Base-by-base conservation (phyloP, 2,797 vertebrate genomes). In the Momotus momota region DNA sequence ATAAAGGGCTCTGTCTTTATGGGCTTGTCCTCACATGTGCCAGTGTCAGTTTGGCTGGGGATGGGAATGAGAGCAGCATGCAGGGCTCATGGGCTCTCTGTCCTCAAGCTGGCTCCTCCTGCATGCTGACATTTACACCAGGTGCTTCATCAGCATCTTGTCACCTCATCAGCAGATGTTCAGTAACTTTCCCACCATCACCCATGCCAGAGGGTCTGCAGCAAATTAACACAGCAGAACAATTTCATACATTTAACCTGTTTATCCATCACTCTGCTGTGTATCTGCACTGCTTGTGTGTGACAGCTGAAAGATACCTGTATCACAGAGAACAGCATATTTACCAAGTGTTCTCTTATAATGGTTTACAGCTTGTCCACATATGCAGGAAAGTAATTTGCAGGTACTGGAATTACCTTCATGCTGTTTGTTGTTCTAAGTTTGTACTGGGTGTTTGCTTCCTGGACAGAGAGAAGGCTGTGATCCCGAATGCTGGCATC, bases 1-100 rank as follows among this genome's bases (percentile, higher is more conserved):
- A 20, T 6, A 4, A 1, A 20, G 31, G 20, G 2, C 11, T 88
- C 3, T 15, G 11, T 57, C 38, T 52, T 79, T 27, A 21, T 31
- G 54, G 46, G 5, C 70, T 41, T 84, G 14, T 49, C 33, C 26
- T 33, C 46, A 46, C 14, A 2, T 29, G 10, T 2, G 8, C 12
- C 10, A 2, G 12, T 45, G 10, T 43, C 35, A 49, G 52, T 64
- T 33, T 4, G 9, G n/a, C 7, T 31, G 12, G 21, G 43, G 12
- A 20, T 49, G 43, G 55, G 23, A 64, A 21, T 2, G 4, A 35
- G 22, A 78, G 16, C 64, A 70, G 27, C 31, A 13, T 25, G 23
- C 25, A 33, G 48, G 71, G 85, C 51, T 19, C 27, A 11, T 0
- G 0, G 25, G 58, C 27, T 55, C 57, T 74, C 17, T 1, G 0